These are phyloP conservation scores for Phalacrocorax brasilianus DNA, from an alignment of 2,113 vertebrate species.

Conservation along the genomic window DNA sequence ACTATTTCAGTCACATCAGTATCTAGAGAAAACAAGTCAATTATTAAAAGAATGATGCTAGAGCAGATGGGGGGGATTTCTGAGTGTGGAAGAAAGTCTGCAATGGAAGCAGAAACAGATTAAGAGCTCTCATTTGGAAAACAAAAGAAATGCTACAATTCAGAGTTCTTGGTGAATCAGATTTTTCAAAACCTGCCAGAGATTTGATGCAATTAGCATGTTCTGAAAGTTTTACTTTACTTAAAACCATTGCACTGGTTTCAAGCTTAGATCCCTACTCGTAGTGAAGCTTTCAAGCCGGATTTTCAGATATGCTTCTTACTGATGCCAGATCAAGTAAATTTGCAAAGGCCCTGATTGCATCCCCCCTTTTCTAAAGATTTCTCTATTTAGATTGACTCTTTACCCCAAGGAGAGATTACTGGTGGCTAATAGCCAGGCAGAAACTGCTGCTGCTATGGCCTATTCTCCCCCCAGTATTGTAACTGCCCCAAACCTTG, in stretches of 20 bases:
- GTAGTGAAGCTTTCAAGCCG: background rate
- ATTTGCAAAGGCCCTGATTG: background rate
- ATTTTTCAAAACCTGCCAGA: background rate
- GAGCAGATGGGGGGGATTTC: background rate
- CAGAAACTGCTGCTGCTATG: background rate
- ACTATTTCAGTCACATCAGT: background rate
- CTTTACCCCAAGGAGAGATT: background rate
- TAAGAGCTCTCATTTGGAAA: background rate
- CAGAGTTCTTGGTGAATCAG: background rate
- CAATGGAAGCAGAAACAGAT: background rate
- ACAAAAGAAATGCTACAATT: background rate
- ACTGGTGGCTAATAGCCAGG: background rate
- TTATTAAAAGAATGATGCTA: background rate
- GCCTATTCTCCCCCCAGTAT: accelerated
- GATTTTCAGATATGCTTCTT: background rate
- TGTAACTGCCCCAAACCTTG: background rate
- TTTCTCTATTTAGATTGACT: background rate
- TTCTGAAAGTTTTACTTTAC: background rate
- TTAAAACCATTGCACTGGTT: background rate
- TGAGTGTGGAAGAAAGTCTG: background rate
- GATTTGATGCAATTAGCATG: background rate
- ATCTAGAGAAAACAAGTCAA: background rate
- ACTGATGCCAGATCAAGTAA: background rate
- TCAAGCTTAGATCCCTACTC: background rate
- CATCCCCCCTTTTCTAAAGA: background rate